These are phyloP conservation scores for Holocentrus rufus DNA, from an alignment of 2,797 vertebrate genomes.

Conservation along the genomic window DNA sequence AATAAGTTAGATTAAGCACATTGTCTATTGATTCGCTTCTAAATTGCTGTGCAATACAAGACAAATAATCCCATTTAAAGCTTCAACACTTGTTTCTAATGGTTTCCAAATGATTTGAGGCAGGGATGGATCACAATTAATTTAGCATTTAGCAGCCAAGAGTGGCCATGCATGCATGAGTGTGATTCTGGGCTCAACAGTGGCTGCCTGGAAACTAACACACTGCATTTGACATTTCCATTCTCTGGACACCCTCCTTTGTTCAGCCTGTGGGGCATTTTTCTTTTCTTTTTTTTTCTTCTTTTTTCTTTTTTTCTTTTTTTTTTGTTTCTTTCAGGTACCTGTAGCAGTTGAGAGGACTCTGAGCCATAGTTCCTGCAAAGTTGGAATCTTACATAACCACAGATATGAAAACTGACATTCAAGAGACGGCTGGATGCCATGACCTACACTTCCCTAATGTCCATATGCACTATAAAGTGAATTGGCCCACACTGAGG, in stretches of 20 bases:
- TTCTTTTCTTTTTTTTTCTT: not conserved
- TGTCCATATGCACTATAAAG: too few species aligned
- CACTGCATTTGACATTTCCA: conserved; percentile 65
- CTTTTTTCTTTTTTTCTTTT: conserved; percentile 3
- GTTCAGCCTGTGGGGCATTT: conserved; percentile 40
- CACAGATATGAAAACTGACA: too few species aligned
- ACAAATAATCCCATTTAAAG: conserved; percentile 78
- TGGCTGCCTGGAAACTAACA: conserved; percentile 30
- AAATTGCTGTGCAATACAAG: conserved; percentile 69
- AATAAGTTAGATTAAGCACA: conserved; percentile 75
- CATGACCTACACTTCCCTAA: too few species aligned
- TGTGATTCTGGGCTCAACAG: conserved; percentile 44
- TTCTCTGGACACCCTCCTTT: conserved; percentile 56
- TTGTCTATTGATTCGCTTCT: conserved; percentile 72
- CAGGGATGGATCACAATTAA: conserved; percentile 76
- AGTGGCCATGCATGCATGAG: conserved; percentile 68
- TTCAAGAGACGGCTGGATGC: too few species aligned
- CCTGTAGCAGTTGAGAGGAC: conserved; percentile 37
- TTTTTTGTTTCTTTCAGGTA: conserved; percentile 18
- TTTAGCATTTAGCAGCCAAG: conserved; percentile 67
- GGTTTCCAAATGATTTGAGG: conserved; percentile 73
- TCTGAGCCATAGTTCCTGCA: conserved; percentile 25
- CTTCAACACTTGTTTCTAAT: conserved; percentile 76
- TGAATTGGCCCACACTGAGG: too few species aligned
- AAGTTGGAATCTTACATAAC: too few species aligned